Evolutionary conservation across 1,140 invertebrate species (phyloP).

Genomic region (Stegodyphus dumicola): DNA sequence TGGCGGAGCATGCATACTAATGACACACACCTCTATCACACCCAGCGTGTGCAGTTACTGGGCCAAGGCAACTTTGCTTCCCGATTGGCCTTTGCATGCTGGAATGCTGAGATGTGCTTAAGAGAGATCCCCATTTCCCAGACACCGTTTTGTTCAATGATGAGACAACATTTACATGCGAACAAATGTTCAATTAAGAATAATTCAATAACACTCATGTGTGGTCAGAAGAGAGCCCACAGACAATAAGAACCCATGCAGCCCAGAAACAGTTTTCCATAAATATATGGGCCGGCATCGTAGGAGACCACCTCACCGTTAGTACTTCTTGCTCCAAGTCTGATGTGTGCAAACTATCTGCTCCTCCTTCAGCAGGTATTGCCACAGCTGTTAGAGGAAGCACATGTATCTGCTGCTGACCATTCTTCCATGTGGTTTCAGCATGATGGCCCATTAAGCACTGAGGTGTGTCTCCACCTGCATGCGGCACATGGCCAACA

Average conservation of each 20-base stretch:
- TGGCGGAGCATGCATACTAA: neutral
- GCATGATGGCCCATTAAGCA: neutral
- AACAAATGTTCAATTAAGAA: neutral
- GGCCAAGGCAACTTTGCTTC: neutral
- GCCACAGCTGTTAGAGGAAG: neutral
- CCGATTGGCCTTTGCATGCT: neutral
- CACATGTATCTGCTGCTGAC: neutral
- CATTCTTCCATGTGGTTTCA: neutral
- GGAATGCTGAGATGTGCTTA: neutral
- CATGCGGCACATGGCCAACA: neutral
- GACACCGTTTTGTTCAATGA: neutral
- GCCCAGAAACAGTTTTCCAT: conserved; percentile 8
- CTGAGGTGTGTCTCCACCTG: neutral
- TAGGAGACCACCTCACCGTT: conserved; percentile 11
- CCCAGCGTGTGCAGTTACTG: neutral
- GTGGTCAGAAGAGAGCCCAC: neutral
- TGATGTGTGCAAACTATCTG: neutral
- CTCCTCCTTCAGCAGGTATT: neutral
- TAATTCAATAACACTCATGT: neutral
- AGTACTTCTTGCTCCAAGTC: neutral
- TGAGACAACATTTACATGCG: neutral
- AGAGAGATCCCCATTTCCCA: neutral
- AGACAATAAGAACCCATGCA: conserved; percentile 15
- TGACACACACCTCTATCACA: neutral
- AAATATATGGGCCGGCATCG: conserved; percentile 16